Conservation (phyloP, 2,113 vertebrate genomes). For the Erpornis zantholeuca region DNA sequence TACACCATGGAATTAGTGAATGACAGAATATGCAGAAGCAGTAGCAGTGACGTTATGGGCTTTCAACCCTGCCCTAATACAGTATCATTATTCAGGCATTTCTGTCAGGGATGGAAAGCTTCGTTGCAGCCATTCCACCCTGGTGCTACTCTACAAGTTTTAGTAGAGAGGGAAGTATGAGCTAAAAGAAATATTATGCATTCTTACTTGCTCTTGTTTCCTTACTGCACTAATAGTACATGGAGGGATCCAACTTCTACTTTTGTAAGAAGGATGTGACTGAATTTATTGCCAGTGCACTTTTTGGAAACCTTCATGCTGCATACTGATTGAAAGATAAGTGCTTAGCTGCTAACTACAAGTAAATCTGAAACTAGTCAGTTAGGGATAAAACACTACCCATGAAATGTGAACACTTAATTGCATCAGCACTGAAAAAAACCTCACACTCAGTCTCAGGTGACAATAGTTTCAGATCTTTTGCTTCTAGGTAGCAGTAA, state of each 20-base stretch:
- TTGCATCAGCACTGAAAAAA: not conserved
- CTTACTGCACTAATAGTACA: not conserved
- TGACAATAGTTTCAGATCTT: not conserved
- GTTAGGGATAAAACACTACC: not conserved
- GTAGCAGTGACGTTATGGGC: not conserved
- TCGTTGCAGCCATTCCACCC: not conserved
- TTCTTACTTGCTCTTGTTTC: not conserved
- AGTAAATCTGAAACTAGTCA: not conserved
- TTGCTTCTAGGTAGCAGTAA: not conserved
- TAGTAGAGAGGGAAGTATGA: not conserved
- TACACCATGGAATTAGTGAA: not conserved
- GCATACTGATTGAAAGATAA: not conserved
- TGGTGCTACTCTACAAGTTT: not conserved
- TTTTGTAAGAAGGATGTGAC: not conserved
- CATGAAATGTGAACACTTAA: not conserved
- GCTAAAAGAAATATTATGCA: not conserved
- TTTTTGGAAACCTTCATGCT: not conserved
- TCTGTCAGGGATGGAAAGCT: not conserved
- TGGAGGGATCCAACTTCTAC: not conserved
- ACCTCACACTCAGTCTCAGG: not conserved
- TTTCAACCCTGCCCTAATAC: not conserved
- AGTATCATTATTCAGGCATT: not conserved
- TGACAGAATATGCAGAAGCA: not conserved
- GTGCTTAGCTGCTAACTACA: not conserved
- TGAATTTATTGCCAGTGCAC: not conserved